Percentiles rank a stretch among this genome's conserved stretches.
Evolutionary conservation across 2,113 vertebrate species (phyloP).

Genomic region (Castor canadensis): DNA sequence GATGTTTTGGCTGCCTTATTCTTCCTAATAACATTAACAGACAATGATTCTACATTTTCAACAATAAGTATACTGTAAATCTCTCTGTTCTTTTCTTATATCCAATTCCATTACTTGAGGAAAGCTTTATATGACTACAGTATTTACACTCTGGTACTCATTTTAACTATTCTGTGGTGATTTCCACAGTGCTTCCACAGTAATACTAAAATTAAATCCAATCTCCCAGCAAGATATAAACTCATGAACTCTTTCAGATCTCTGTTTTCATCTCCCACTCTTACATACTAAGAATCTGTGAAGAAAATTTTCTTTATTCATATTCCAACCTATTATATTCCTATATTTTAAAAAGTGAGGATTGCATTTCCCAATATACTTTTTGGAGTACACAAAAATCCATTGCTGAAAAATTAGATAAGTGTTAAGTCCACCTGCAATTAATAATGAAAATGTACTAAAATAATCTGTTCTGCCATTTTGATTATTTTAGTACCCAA

Average conservation of each 20-base stretch:
- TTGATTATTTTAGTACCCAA: background rate
- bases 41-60: background rate
- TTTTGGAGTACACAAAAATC: background rate
- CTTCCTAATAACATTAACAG: background rate
- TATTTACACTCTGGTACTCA: background rate
- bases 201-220: constrained; percentile 38
- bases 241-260: background rate
- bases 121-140: background rate
- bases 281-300: background rate
- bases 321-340: background rate
- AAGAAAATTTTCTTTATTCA: background rate
- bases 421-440: background rate
- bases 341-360: background rate
- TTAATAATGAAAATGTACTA: background rate
- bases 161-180: constrained; percentile 3
- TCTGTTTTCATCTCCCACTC: background rate
- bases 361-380: background rate
- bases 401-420: background rate
- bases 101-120: background rate
- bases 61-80: background rate
- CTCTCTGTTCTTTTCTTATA: background rate
- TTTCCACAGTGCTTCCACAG: background rate
- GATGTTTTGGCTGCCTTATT: background rate
- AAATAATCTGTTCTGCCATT: background rate
- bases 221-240: background rate